A percentile compares a stretch with the other conserved stretches of the same genome.
Conservation (phyloP, 2,113 vertebrate species). For the Brevimyrus niger region DNA sequence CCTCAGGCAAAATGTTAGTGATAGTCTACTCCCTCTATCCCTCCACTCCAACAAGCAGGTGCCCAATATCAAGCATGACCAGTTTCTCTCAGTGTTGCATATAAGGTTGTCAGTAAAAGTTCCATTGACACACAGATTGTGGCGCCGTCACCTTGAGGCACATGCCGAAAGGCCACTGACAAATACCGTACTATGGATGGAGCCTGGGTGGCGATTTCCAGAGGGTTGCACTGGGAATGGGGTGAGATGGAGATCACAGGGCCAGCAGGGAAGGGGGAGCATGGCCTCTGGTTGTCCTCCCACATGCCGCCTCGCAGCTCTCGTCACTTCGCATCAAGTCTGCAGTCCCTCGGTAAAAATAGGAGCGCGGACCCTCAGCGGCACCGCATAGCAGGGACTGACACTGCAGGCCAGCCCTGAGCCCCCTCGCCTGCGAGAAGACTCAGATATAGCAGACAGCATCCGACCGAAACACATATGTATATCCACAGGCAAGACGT, state of each 20-base stretch:
- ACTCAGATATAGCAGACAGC: slow-evolving; percentile 19
- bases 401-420: slow-evolving; percentile 50
- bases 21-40: neutral
- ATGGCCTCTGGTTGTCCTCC: slow-evolving; percentile 60
- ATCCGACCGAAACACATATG: slow-evolving; percentile 9
- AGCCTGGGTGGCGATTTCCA: neutral
- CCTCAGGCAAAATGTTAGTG: neutral
- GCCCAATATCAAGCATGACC: neutral
- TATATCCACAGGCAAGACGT: neutral
- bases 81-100: slow-evolving; percentile 27
- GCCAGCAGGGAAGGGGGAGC: neutral
- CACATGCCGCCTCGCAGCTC: slow-evolving; percentile 55
- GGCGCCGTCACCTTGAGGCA: slow-evolving; percentile 54
- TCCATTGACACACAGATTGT: slow-evolving; percentile 45
- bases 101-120: slow-evolving; percentile 23
- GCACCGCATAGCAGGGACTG: slow-evolving; percentile 41
- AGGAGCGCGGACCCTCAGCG: slow-evolving; percentile 58
- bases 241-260: slow-evolving; percentile 25
- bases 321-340: slow-evolving; percentile 68
- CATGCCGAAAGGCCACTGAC: slow-evolving; percentile 53
- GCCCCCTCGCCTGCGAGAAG: slow-evolving; percentile 41
- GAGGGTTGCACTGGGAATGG: neutral
- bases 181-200: slow-evolving; percentile 34
- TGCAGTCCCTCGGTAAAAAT: slow-evolving; percentile 63
- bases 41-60: neutral